Percentiles rank a stretch among this genome's conserved stretches.
Evolutionary conservation across 1,140 invertebrate species (phyloP).

Genomic region (Meloidogyne exigua): DNA sequence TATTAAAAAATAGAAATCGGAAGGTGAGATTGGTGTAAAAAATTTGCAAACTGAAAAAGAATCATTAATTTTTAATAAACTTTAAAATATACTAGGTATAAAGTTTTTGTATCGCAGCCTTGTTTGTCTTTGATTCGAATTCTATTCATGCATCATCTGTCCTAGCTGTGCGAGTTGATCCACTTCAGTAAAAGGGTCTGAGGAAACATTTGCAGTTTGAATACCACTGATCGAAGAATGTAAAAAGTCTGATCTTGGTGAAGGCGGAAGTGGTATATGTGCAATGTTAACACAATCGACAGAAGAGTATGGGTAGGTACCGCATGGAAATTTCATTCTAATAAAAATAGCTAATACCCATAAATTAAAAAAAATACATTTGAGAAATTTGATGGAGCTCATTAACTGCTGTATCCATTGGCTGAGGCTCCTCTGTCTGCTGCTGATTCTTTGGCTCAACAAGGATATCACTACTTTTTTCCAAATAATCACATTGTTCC

Average conservation of each 20-base stretch:
- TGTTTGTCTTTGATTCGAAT: neutral
- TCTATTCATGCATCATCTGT: slow-evolving; percentile 18
- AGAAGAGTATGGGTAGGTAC: neutral
- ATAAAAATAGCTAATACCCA: neutral
- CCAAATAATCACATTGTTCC: neutral
- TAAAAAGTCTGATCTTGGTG: neutral
- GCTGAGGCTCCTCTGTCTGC: neutral
- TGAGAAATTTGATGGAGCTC: slow-evolving; percentile 25
- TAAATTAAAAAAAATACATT: slow-evolving; percentile 8
- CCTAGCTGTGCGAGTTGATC: slow-evolving; percentile 12
- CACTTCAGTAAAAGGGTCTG: slow-evolving; percentile 18
- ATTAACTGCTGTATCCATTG: slow-evolving; percentile 18
- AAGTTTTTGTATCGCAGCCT: neutral
- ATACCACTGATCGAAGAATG: neutral
- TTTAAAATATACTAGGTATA: neutral
- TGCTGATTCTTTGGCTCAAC: neutral
- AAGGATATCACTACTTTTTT: neutral
- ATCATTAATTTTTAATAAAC: neutral
- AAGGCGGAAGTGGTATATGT: slow-evolving; percentile 23
- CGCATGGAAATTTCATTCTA: slow-evolving; percentile 26
- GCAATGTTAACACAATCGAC: neutral
- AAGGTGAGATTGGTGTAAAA: too few relatives aligned
- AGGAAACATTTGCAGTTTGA: neutral
- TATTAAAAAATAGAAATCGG: neutral
- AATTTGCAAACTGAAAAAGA: neutral